Conservation (phyloP, 2,797 vertebrate species). For the Gastrophryne carolinensis region DNA sequence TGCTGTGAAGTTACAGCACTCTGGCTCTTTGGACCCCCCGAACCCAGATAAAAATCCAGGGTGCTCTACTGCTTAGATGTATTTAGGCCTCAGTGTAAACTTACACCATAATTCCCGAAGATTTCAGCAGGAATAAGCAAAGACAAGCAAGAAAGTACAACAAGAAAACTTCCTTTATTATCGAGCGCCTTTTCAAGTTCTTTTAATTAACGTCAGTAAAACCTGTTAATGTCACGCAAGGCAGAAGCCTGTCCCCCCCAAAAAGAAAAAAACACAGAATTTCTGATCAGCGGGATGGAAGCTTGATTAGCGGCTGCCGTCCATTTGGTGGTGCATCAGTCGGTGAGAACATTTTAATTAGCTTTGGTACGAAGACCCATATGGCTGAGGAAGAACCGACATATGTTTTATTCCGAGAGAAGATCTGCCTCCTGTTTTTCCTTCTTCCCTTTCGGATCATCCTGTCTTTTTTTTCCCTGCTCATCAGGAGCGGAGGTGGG, state of each 20-base stretch:
- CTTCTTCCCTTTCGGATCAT: neutral
- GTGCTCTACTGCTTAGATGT: too few species aligned
- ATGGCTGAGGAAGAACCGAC: constrained; percentile 13
- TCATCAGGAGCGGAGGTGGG: neutral
- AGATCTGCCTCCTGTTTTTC: neutral
- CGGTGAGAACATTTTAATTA: constrained; percentile 37
- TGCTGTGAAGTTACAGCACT: too few species aligned
- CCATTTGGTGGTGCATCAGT: constrained; percentile 9
- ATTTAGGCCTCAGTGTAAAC: too few species aligned
- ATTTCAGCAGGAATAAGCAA: neutral
- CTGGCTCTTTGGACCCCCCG: too few species aligned
- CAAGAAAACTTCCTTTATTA: neutral
- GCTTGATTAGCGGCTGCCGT: constrained; percentile 10
- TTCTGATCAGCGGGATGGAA: constrained; percentile 6
- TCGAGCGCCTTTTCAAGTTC: constrained; percentile 4
- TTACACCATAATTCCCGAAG: neutral
- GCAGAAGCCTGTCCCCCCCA: neutral
- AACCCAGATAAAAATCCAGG: too few species aligned
- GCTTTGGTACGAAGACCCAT: constrained; percentile 38
- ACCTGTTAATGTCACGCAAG: constrained; percentile 27
- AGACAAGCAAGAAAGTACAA: neutral
- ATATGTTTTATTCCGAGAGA: constrained; percentile 12
- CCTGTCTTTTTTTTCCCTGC: neutral
- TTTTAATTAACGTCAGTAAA: constrained; percentile 18
- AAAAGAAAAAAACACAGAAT: neutral